These are phyloP conservation scores for Stenopsyche tienmushanensis DNA, from an alignment of 1,140 invertebrate species.

Conservation along the genomic window DNA sequence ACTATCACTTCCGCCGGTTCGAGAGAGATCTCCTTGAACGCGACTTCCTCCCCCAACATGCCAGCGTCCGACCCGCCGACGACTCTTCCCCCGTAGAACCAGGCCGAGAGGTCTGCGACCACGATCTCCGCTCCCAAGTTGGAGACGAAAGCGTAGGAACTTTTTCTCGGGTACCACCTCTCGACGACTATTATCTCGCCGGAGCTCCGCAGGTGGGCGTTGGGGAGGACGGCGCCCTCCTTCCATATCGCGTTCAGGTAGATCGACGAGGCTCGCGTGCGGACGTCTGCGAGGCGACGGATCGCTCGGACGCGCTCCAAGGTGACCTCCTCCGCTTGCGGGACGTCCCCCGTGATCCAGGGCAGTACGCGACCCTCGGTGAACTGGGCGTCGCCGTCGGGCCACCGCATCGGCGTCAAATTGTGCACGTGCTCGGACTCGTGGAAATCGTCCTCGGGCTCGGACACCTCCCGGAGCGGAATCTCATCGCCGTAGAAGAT, in stretches of 20 bases:
- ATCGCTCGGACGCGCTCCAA: slow-evolving; percentile 47
- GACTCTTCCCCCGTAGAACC: slow-evolving; percentile 74
- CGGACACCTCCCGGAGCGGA: slow-evolving; percentile 53
- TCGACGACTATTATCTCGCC: slow-evolving; percentile 69
- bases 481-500: slow-evolving; percentile 85
- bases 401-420: slow-evolving; percentile 66
- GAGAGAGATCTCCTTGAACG: slow-evolving; percentile 66
- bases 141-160: slow-evolving; percentile 70
- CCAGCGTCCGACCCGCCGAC: slow-evolving; percentile 61
- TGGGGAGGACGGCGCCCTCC: slow-evolving; percentile 60
- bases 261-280: slow-evolving; percentile 64
- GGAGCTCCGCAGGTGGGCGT: slow-evolving; percentile 65
- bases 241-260: slow-evolving; percentile 69
- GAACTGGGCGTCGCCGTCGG: slow-evolving; percentile 49
- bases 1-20: slow-evolving; percentile 63
- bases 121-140: slow-evolving; percentile 64
- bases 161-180: slow-evolving; percentile 72
- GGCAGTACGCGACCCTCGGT: slow-evolving; percentile 54
- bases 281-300: slow-evolving; percentile 57
- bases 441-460: slow-evolving; percentile 58
- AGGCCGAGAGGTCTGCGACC: slow-evolving; percentile 67
- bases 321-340: slow-evolving; percentile 47
- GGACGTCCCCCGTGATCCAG: slow-evolving; percentile 59
- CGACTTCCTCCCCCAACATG: slow-evolving; percentile 61
- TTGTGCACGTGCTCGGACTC: slow-evolving; percentile 66